phyloP scores from a whole-genome alignment of 2,797 vertebrate genomes.

The Thripadectes ignobilis region DNA sequence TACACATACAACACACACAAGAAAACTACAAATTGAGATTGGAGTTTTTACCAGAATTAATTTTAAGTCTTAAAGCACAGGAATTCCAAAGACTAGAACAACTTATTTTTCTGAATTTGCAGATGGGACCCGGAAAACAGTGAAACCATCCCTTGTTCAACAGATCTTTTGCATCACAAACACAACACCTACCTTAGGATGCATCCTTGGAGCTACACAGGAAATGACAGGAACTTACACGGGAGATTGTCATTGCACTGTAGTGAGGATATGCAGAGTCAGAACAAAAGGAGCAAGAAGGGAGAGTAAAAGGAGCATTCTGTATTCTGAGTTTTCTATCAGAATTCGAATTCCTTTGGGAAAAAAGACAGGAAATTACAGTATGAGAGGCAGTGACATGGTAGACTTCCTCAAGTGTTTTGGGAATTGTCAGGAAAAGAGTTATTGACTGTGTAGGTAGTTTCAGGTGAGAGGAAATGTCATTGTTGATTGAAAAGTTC shows the following conservation, averaged over 20 bases:
- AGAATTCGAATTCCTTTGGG: background rate
- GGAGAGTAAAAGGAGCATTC: background rate
- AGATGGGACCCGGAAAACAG: background rate
- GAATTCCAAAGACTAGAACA: background rate
- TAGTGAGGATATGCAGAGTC: accelerated
- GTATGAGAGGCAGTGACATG: background rate
- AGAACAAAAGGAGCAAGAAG: background rate
- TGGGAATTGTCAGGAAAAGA: background rate
- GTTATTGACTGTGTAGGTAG: background rate
- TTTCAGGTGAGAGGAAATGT: background rate
- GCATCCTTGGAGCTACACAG: background rate
- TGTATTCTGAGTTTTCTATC: background rate
- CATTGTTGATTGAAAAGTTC: background rate
- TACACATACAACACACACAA: background rate
- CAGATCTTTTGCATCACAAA: background rate
- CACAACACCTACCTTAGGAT: background rate
- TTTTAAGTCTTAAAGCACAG: background rate
- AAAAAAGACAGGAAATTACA: background rate
- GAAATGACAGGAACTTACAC: background rate
- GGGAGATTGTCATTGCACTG: background rate
- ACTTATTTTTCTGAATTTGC: background rate
- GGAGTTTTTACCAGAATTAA: background rate
- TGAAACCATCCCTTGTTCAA: background rate
- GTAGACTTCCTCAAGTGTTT: background rate
- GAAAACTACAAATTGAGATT: background rate